phyloP scores from a whole-genome alignment of 2,888 invertebrate genomes.

The Lasioglossum leucozonium region DNA sequence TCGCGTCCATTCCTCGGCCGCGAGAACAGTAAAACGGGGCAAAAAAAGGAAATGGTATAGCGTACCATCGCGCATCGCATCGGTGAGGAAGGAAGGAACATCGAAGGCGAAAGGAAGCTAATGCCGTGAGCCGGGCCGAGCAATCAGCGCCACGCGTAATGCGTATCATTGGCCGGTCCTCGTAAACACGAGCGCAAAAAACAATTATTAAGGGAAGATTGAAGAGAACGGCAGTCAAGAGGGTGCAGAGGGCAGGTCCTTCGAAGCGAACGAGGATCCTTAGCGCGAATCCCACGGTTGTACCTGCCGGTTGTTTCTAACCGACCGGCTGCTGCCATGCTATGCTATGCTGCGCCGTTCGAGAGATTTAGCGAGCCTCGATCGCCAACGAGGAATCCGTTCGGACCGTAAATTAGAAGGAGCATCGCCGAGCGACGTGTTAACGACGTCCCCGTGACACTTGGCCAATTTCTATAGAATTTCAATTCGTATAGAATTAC shows the following conservation, averaged over 20 bases:
- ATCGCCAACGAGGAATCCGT: slow-evolving; percentile 18
- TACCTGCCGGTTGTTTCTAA: slow-evolving; percentile 25
- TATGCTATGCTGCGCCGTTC: background rate
- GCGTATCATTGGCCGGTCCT: slow-evolving; percentile 74
- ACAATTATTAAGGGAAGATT: slow-evolving; percentile 70
- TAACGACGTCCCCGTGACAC: slow-evolving; percentile 29
- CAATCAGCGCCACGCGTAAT: slow-evolving; percentile 72
- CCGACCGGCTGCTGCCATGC: slow-evolving; percentile 21
- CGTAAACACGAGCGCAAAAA: slow-evolving; percentile 67
- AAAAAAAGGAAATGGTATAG: background rate
- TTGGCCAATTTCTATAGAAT: background rate
- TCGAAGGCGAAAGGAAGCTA: slow-evolving; percentile 35
- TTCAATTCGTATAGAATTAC: background rate
- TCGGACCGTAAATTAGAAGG: slow-evolving; percentile 26
- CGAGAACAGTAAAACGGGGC: background rate
- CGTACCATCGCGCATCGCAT: background rate
- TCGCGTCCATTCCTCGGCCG: background rate
- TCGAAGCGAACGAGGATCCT: slow-evolving; percentile 51
- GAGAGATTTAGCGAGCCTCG: slow-evolving; percentile 26
- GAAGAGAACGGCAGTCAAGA: slow-evolving; percentile 56
- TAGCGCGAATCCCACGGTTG: slow-evolving; percentile 63
- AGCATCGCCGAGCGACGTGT: slow-evolving; percentile 11
- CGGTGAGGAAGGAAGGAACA: background rate
- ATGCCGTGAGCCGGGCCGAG: slow-evolving; percentile 41
- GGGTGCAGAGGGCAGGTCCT: slow-evolving; percentile 50